These are phyloP conservation scores for Tragulus kanchil DNA, from an alignment of 2,113 vertebrate genomes.

Conservation along the genomic window DNA sequence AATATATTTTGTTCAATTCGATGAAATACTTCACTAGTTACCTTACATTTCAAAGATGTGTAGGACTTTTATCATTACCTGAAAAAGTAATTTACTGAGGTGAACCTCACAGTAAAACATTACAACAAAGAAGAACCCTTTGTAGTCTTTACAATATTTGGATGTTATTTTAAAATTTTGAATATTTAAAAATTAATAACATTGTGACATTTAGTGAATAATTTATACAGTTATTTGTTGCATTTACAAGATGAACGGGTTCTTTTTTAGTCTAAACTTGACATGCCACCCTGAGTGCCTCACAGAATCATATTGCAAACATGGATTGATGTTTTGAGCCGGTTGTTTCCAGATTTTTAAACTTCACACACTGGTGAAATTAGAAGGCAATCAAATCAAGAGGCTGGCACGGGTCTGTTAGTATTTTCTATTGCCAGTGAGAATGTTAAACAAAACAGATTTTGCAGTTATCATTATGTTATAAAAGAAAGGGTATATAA, in stretches of 20 bases:
- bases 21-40: not conserved
- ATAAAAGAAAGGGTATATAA: not conserved
- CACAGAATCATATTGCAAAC: not conserved
- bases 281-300: not conserved
- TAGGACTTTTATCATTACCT: not conserved
- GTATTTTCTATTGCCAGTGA: slow-evolving; percentile 33
- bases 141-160: not conserved
- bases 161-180: not conserved
- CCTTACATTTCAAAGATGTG: not conserved
- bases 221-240: not conserved
- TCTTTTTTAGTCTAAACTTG: not conserved
- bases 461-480: not conserved
- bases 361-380: slow-evolving; percentile 36
- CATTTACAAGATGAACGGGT: not conserved
- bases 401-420: not conserved
- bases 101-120: not conserved
- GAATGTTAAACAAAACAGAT: slow-evolving; percentile 11
- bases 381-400: not conserved
- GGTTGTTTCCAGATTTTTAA: slow-evolving; percentile 18
- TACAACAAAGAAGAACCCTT: not conserved
- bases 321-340: not conserved
- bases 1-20: not conserved
- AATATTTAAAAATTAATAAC: slow-evolving; percentile 38
- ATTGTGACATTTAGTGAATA: not conserved
- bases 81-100: slow-evolving; percentile 5